phyloP scores from a whole-genome alignment of 2,113 vertebrate genomes.

The Gymnarchus niloticus region DNA sequence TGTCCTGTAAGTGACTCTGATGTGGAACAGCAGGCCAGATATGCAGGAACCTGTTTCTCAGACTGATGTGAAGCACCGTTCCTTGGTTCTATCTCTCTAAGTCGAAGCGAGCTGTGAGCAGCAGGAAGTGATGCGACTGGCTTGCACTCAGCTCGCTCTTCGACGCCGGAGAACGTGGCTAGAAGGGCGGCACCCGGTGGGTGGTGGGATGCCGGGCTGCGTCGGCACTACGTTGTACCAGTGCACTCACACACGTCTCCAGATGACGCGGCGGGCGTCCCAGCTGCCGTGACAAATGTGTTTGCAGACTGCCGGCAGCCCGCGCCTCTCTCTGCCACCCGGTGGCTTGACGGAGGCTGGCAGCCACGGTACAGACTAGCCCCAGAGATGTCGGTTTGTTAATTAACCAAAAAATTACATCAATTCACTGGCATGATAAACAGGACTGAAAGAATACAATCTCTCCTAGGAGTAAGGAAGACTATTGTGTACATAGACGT shows the following conservation, averaged over 20 bases:
- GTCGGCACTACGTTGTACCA: conserved; percentile 18
- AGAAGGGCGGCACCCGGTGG: not conserved
- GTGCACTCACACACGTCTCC: conserved; percentile 31
- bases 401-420: conserved; percentile 57
- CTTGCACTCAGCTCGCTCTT: not conserved
- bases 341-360: conserved; percentile 53
- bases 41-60: not conserved
- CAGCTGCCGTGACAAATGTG: conserved; percentile 49
- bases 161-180: not conserved
- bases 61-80: not conserved
- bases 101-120: not conserved
- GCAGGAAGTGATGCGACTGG: not conserved
- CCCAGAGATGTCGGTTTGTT: conserved; percentile 54
- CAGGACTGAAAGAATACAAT: conserved; percentile 31
- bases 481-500: conserved; percentile 25
- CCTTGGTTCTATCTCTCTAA: not conserved
- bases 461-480: not conserved
- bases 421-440: conserved; percentile 50
- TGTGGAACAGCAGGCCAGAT: not conserved
- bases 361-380: conserved; percentile 39
- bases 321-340: conserved; percentile 41
- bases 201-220: conserved; percentile 13
- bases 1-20: not conserved
- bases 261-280: conserved; percentile 29
- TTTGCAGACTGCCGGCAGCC: conserved; percentile 45